These are phyloP conservation scores for Coturnix japonica DNA, from an alignment of 2,113 vertebrate genomes.

Conservation along the genomic window DNA sequence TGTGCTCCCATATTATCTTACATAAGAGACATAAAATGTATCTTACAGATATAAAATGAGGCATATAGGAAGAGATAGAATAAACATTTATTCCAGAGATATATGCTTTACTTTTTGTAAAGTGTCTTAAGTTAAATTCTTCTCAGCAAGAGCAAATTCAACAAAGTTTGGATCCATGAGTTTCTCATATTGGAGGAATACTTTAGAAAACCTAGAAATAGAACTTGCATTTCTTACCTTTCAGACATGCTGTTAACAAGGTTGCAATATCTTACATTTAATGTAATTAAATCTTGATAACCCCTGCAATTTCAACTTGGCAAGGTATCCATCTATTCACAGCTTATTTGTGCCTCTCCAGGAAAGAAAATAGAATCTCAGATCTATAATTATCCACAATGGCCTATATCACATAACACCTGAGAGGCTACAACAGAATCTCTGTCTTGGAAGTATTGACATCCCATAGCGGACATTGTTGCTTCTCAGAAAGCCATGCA, in stretches of 20 bases:
- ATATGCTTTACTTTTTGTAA: neutral
- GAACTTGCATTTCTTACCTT: neutral
- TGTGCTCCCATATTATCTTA: neutral
- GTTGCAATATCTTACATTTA: slow-evolving; percentile 1
- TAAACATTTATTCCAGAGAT: neutral
- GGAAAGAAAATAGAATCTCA: slow-evolving; percentile 2
- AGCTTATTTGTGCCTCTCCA: neutral
- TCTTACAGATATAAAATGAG: neutral
- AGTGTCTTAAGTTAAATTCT: neutral
- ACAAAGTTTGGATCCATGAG: neutral
- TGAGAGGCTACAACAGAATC: neutral
- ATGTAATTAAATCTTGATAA: slow-evolving; percentile 13
- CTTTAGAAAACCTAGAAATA: neutral
- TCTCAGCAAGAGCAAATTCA: neutral
- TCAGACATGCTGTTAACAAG: neutral
- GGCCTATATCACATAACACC: neutral
- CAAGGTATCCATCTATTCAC: neutral
- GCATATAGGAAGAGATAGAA: neutral
- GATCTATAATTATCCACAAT: neutral
- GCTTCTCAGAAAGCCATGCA: neutral
- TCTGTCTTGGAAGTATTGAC: neutral
- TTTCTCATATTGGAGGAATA: neutral
- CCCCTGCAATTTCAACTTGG: neutral
- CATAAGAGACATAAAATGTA: neutral
- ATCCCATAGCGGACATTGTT: neutral